Conservation (phyloP, 1,140 invertebrate species). For the Scylla paramamosain region DNA sequence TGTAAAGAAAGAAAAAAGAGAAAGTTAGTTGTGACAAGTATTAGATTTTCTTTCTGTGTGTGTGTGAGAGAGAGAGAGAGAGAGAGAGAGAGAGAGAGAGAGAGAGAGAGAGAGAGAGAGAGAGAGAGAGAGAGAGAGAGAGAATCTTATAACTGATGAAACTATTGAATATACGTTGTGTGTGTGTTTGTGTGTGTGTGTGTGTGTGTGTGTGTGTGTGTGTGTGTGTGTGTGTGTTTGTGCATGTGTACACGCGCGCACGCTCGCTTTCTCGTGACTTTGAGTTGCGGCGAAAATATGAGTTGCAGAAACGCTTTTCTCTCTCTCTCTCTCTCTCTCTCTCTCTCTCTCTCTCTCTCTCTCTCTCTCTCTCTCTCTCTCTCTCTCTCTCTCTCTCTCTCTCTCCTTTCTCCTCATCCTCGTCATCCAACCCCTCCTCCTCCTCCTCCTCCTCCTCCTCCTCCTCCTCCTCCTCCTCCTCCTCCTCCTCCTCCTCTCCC, state of each 20-base stretch:
- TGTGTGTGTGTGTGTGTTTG: too few species aligned
- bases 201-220: not conserved
- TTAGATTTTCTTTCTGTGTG: not conserved
- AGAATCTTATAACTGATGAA: not conserved
- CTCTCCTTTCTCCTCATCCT: not conserved
- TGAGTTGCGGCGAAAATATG: too few species aligned
- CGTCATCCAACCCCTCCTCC: not conserved
- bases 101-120: slow-evolving; percentile 2
- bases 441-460: not conserved
- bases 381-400: not conserved
- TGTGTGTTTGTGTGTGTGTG: slow-evolving; percentile 25
- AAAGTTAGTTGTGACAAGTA: not conserved
- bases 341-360: not conserved
- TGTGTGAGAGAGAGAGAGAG: not conserved
- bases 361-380: not conserved
- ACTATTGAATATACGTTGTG: not conserved
- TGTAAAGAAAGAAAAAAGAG: not conserved
- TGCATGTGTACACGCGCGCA: too few species aligned
- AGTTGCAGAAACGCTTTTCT: not conserved
- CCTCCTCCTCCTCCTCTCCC: not conserved
- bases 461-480: not conserved
- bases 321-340: not conserved
- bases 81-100: slow-evolving; percentile 1
- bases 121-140: slow-evolving; percentile 42
- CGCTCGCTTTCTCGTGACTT: too few species aligned